Conservation (phyloP, 2,113 vertebrate species). For the Edolisoma coerulescens region DNA sequence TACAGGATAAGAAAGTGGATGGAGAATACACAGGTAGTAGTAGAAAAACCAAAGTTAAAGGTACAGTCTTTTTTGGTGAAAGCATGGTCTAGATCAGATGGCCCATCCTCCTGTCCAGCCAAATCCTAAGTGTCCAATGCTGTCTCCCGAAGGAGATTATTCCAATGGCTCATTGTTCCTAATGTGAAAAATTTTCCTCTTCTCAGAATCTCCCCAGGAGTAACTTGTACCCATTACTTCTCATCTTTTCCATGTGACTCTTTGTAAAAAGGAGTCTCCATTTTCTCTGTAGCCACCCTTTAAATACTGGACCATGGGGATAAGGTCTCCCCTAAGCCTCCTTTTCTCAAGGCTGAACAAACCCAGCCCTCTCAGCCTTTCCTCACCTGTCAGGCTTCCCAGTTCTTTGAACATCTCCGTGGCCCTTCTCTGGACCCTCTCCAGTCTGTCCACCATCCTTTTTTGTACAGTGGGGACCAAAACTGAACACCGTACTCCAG, state of each 20-base stretch:
- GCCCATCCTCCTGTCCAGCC: neutral
- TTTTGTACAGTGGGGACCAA: neutral
- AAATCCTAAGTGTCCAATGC: neutral
- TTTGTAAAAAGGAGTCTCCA: neutral
- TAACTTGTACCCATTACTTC: neutral
- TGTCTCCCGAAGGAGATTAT: neutral
- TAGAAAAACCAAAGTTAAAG: neutral
- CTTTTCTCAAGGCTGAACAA: neutral
- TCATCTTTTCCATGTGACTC: neutral
- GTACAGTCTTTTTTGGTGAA: neutral
- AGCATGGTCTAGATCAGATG: neutral
- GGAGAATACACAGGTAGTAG: neutral
- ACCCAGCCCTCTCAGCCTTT: neutral
- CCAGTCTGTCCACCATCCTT: neutral
- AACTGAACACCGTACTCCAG: neutral
- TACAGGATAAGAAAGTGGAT: neutral
- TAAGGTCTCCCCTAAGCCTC: neutral
- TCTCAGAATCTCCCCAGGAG: neutral
- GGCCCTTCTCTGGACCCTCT: neutral
- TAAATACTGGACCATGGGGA: neutral
- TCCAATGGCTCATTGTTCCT: neutral
- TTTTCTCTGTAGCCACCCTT: neutral
- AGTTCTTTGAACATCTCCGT: neutral
- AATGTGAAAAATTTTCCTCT: neutral
- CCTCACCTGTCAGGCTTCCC: neutral